Base-by-base conservation (phyloP, 2,113 vertebrate species). In the Cheirogaleus medius region DNA sequence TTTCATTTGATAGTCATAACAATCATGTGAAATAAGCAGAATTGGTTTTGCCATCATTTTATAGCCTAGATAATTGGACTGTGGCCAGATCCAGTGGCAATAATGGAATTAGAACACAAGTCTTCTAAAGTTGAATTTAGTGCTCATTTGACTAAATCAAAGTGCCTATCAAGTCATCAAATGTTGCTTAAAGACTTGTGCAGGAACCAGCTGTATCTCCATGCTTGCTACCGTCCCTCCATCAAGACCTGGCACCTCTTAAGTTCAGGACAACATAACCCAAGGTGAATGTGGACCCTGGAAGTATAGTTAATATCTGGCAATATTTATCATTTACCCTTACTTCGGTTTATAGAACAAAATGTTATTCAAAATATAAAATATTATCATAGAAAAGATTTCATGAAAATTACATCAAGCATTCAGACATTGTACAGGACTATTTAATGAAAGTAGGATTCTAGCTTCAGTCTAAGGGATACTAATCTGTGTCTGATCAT, bases 301-400 rank as follows among this genome's bases (percentile, higher is more conserved):
- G 15, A 68, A 68, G 37, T 54, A 56, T 10, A 71, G 56, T 66
- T 73, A 52, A 29, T 80, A 58, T 68, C 64, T 89, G 47, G 3
- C 29, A 81, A 76, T 90, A 39, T 76, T 92, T 64, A 89, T 69
- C 81, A 60, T 32, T 73, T 73, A 64, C 8, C 25, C 18, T 95
- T 76, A 69, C 12, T 85, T 84, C 21, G 52, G 11, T 49, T 94
- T 94, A 37, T 76, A 21, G 32, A 89, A n/a, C 37, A 76, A 90
- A 8, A 20, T 56, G 4, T 25, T 54, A 32, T 89, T 91, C 21
- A 68, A 96, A 89, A 49, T 71, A 25, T 54, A 69, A 85, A 92
- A 71, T 87, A 56, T 49, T 80, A 49, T 54, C 68, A 81, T 5
- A 74, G 42, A 32, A 93, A 78, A 18, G 2, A 52, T 29, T 84